These are phyloP conservation scores for Leptatherina wallacei DNA, from an alignment of 2,797 vertebrate genomes.

Conservation along the genomic window DNA sequence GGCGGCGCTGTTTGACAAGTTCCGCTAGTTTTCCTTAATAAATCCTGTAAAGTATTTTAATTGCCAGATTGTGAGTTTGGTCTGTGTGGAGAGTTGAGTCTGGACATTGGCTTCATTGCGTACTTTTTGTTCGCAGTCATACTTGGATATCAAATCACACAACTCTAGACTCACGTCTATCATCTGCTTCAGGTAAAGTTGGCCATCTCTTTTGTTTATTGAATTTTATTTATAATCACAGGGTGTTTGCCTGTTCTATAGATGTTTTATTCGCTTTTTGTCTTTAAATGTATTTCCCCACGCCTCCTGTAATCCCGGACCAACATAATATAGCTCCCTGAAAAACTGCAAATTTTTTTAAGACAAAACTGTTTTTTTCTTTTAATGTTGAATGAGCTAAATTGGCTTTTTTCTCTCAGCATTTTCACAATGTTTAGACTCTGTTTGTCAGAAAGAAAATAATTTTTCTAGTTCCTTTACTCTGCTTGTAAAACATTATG, in stretches of 20 bases:
- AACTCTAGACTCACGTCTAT: not conserved
- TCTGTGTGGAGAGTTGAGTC: slow-evolving; percentile 1
- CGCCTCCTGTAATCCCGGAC: not conserved
- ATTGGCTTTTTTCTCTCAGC: not conserved
- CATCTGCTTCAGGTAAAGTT: slow-evolving; percentile 52
- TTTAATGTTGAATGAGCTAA: too few species aligned
- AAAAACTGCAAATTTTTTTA: too few species aligned
- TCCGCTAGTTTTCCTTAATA: not conserved
- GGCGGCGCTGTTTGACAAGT: slow-evolving; percentile 32
- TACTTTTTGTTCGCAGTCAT: slow-evolving; percentile 19
- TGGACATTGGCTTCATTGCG: slow-evolving; percentile 1
- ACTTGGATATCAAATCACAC: slow-evolving; percentile 33
- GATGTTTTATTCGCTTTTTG: not conserved
- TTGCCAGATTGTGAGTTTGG: not conserved
- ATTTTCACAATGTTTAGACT: not conserved
- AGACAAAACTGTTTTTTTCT: too few species aligned
- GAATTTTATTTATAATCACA: not conserved
- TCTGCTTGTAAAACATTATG: not conserved
- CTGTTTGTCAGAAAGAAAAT: slow-evolving; percentile 3
- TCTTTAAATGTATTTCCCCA: not conserved
- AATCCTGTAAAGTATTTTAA: not conserved
- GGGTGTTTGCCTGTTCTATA: not conserved
- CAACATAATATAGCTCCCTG: not conserved
- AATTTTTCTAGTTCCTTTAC: not conserved
- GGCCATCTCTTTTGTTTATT: not conserved